Conservation (phyloP, 2,797 vertebrate genomes). For the Sphaeramia orbicularis region DNA sequence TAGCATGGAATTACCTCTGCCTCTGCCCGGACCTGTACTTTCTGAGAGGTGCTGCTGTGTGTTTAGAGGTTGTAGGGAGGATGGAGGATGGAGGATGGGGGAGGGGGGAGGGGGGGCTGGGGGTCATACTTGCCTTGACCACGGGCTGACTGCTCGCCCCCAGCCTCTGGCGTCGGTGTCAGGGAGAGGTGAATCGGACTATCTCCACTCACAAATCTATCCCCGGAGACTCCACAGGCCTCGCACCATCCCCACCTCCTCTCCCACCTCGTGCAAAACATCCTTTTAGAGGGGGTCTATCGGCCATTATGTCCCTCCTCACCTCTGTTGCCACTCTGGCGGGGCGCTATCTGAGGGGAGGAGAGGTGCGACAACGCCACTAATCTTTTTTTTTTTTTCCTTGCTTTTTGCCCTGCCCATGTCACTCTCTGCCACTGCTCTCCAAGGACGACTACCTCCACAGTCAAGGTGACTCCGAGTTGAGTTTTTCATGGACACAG, state of each 20-base stretch:
- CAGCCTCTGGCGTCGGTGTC: conserved; percentile 76
- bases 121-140: conserved; percentile 73
- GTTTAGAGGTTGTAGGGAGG: conserved; percentile 45
- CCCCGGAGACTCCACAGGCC: conserved; percentile 72
- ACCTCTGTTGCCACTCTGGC: conserved; percentile 67
- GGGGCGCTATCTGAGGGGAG: conserved; percentile 64
- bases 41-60: conserved; percentile 35
- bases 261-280: conserved; percentile 77
- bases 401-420: conserved; percentile 41
- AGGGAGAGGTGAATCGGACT: conserved; percentile 83
- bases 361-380: conserved; percentile 69
- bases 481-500: conserved; percentile 52
- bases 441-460: conserved; percentile 66
- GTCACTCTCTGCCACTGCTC: conserved; percentile 54
- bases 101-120: conserved; percentile 8
- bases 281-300: conserved; percentile 79
- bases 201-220: conserved; percentile 81
- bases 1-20: conserved; percentile 66
- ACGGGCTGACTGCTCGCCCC: conserved; percentile 72
- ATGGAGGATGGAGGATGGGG: conserved; percentile 1
- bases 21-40: conserved; percentile 53
- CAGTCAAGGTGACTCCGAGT: conserved; percentile 75
- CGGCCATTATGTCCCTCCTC: conserved; percentile 76
- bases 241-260: conserved; percentile 70
- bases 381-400: conserved; percentile 68